Evolutionary conservation across 2,888 invertebrate species (phyloP), one percentile per base, ranked within the genome.

Genomic region (Parnassius apollo): DNA sequence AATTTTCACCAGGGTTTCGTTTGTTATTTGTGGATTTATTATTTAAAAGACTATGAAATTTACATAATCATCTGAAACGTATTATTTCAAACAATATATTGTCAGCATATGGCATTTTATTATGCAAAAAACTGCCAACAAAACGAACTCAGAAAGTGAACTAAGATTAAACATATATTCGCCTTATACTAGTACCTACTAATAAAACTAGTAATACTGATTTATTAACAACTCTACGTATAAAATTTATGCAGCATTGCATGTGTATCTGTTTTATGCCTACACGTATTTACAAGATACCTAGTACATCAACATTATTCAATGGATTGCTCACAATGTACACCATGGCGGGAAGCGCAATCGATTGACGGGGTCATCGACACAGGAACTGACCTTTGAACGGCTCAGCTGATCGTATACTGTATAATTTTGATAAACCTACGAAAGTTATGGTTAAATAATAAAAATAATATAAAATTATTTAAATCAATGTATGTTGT

Each of bases 301-400:
- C 69, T 63, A 25, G 68, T 74, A 75, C 75, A 74, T 76, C 71
- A 73, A 71, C 77, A 76, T 80, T 80, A 77, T 84, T 59, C 78
- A 85, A 84, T 86, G 84, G 83, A 81, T 81, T 78, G 80, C 76
- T 78, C 76, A 81, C 81, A 80, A 80, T 79, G 35, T 35, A 80
- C 77, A 72, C 77, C 77, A 78, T 80, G 83, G 80, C 84, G 88
- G 90, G 88, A 88, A 88, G 81, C 81, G 76, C 82, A 84, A 90
- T 91, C 90, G 91, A 91, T 90, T 83, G 80, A 72, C 69, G 81
- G 76, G 91, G 85, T 91, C 91, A 82, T 81, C 78, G 91, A 81
- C 90, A 85, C 86, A 82, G 83, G 83, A 87, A 87, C 85, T 90
- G 88, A 91, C 90, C 91, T 90, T 89, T 89, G 85, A 81, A 81